phyloP scores from a whole-genome alignment of 2,888 invertebrate genomes.

The Helicoverpa assulta region DNA sequence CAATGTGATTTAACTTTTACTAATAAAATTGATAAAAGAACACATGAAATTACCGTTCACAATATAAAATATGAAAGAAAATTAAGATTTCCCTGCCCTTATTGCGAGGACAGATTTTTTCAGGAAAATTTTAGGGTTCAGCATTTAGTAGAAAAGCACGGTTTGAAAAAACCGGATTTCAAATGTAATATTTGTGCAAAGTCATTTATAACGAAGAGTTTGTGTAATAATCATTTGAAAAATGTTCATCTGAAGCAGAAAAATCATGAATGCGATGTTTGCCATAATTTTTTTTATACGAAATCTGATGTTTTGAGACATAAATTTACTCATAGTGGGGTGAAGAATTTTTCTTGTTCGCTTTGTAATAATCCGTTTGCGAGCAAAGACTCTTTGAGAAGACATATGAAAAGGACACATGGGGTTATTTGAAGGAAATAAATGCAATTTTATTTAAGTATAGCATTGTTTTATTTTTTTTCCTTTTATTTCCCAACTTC shows the following conservation, averaged over 20 bases:
- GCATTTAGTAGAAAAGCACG: constrained; percentile 77
- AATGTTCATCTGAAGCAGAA: constrained; percentile 83
- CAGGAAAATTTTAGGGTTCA: constrained; percentile 74
- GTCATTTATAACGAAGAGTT: constrained; percentile 78
- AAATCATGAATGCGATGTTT: constrained; percentile 79
- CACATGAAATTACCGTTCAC: constrained; percentile 61
- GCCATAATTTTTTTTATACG: constrained; percentile 80
- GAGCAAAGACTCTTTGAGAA: constrained; percentile 79
- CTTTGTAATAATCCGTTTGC: constrained; percentile 78
- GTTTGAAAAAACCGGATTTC: constrained; percentile 74
- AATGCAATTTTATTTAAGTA: too few relatives aligned
- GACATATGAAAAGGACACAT: constrained; percentile 81
- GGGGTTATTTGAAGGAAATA: constrained; percentile 49
- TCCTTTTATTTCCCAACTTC: neutral
- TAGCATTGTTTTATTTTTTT: neutral
- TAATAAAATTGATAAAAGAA: constrained; percentile 61
- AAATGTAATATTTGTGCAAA: constrained; percentile 78
- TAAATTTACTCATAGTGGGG: constrained; percentile 79
- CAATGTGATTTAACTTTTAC: constrained; percentile 72
- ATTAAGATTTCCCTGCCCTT: constrained; percentile 76
- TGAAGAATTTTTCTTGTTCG: constrained; percentile 76
- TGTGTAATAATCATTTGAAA: constrained; percentile 81
- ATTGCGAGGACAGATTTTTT: constrained; percentile 75
- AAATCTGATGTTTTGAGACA: constrained; percentile 80
- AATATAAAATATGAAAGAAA: constrained; percentile 69